Conservation (phyloP, 2,797 vertebrate species). For the Lagodon rhomboides region DNA sequence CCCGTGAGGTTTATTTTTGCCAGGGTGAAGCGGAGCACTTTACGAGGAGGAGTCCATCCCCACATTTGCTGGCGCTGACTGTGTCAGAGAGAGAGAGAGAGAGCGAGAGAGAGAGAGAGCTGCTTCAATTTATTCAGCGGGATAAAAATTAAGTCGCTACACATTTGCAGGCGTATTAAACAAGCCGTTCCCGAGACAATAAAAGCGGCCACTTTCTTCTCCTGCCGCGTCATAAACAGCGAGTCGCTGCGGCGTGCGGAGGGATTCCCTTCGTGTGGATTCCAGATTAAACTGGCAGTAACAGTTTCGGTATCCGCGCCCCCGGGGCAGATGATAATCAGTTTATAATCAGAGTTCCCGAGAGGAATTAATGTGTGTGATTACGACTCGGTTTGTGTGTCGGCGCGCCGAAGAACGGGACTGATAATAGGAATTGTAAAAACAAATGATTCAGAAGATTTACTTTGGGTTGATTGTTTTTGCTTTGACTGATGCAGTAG, state of each 20-base stretch:
- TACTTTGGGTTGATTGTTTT: not conserved
- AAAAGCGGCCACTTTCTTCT: conserved; percentile 35
- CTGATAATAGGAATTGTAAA: conserved; percentile 17
- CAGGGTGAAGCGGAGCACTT: conserved; percentile 60
- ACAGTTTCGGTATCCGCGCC: conserved; percentile 37
- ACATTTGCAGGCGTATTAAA: conserved; percentile 62
- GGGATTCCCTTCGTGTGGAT: conserved; percentile 48
- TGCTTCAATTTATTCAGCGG: conserved; percentile 36
- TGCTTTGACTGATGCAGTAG: not conserved
- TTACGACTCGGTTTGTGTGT: conserved; percentile 27
- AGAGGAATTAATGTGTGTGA: conserved; percentile 52
- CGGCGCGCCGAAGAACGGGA: not conserved
- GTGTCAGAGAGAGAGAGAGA: not conserved
- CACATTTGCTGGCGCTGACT: conserved; percentile 57
- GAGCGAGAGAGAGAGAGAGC: not conserved
- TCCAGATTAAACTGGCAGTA: conserved; percentile 57
- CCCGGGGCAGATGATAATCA: conserved; percentile 52
- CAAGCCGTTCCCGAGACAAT: conserved; percentile 39
- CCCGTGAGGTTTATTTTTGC: conserved; percentile 66
- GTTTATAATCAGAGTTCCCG: conserved; percentile 57
- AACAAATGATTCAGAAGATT: not conserved
- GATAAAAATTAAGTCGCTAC: conserved; percentile 49
- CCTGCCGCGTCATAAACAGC: conserved; percentile 35
- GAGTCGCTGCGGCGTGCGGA: conserved; percentile 7
- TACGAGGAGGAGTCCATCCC: conserved; percentile 56